phyloP scores from a whole-genome alignment of 1,140 invertebrate genomes.

The honey bee (Apis mellifera) region DNA sequence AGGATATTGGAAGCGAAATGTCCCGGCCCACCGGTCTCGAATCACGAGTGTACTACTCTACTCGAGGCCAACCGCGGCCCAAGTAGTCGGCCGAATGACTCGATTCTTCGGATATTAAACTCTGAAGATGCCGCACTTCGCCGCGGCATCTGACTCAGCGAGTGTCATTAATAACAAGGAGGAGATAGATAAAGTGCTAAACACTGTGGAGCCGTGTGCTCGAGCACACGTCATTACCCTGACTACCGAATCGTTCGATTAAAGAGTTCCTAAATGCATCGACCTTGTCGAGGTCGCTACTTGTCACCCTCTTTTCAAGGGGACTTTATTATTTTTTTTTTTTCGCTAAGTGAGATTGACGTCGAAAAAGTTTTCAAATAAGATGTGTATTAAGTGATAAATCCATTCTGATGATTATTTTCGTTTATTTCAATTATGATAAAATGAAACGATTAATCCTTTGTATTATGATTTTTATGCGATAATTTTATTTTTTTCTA shows the following conservation, averaged over 20 bases:
- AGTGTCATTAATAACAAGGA: conserved; percentile 66
- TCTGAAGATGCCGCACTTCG: conserved; percentile 62
- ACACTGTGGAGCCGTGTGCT: conserved; percentile 55
- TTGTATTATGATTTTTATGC: too few relatives aligned
- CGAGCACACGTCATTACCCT: conserved; percentile 63
- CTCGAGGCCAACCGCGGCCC: conserved; percentile 29
- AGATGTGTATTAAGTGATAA: background rate
- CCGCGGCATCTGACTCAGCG: conserved; percentile 61
- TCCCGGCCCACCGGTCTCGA: background rate
- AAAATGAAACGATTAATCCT: too few relatives aligned
- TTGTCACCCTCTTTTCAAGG: background rate
- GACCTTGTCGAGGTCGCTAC: conserved; percentile 37
- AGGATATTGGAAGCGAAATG: conserved; percentile 47
- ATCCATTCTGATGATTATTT: too few relatives aligned
- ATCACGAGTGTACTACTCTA: conserved; percentile 37
- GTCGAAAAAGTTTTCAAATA: background rate
- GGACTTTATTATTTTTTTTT: background rate
- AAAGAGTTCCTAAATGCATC: conserved; percentile 34
- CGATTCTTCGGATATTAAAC: conserved; percentile 62
- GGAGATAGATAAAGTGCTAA: conserved; percentile 66
- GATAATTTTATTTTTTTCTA: too few relatives aligned
- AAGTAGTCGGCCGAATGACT: conserved; percentile 57
- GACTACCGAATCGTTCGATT: conserved; percentile 37
- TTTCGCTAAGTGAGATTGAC: background rate
- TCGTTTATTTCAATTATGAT: too few relatives aligned